Percentiles rank a stretch among this genome's conserved stretches.
These are phyloP conservation scores for Malacoraja senta DNA, from an alignment of 2,797 vertebrate species.

Conservation along the genomic window DNA sequence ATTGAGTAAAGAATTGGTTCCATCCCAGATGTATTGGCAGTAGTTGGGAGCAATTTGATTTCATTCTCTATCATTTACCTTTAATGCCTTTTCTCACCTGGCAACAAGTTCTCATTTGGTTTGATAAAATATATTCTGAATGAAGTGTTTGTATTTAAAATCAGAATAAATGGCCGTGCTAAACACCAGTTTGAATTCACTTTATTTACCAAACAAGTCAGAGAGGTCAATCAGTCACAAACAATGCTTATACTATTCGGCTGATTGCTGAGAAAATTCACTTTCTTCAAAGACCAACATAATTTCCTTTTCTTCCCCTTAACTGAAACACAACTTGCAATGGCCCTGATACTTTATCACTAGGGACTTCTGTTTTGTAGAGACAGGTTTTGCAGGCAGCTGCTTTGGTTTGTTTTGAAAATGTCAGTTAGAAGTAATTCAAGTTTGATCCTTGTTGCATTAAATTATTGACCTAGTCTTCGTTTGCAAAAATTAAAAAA, in stretches of 20 bases:
- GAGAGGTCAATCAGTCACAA: too few species aligned
- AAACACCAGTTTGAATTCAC: background rate
- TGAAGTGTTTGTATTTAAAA: background rate
- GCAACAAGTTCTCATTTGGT: background rate
- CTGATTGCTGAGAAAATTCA: background rate
- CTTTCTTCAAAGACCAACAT: background rate
- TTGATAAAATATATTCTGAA: background rate
- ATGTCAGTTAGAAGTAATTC: background rate
- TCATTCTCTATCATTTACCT: background rate
- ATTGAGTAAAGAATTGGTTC: background rate
- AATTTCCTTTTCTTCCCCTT: background rate
- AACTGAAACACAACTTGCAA: background rate
- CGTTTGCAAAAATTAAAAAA: background rate
- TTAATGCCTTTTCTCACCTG: background rate
- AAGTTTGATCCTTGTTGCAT: background rate
- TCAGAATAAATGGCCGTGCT: background rate
- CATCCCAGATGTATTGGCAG: background rate
- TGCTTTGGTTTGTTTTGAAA: background rate
- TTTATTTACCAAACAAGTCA: background rate
- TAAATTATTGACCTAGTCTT: background rate
- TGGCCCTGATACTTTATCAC: background rate
- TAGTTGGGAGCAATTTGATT: background rate
- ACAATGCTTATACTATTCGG: background rate
- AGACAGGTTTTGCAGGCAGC: background rate
- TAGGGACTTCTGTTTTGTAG: too few species aligned